Evolutionary conservation across 2,797 vertebrate genomes (phyloP).

Genomic region (Threskiornis aethiopicus): DNA sequence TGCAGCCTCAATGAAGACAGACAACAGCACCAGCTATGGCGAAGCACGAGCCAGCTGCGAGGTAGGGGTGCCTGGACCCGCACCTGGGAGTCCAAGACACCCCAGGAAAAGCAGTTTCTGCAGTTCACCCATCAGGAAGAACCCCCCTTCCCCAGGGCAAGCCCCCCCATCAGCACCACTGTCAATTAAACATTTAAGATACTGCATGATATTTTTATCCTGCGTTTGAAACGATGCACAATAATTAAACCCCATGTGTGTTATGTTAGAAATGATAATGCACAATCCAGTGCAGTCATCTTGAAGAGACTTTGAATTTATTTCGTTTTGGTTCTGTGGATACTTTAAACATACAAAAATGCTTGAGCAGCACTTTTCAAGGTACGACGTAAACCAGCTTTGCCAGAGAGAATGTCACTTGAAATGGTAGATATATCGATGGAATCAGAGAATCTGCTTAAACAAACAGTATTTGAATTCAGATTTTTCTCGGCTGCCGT

Average conservation of each 20-base stretch:
- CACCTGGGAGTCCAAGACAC: background rate
- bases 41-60: accelerated
- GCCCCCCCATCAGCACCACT: background rate
- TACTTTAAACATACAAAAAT: conserved; percentile 49
- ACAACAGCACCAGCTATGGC: background rate
- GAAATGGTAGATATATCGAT: conserved; percentile 25
- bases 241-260: conserved; percentile 22
- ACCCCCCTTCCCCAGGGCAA: accelerated
- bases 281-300: background rate
- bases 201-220: background rate
- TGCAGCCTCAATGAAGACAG: background rate
- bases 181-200: background rate
- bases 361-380: conserved; percentile 36
- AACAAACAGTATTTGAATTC: conserved; percentile 23
- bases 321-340: background rate
- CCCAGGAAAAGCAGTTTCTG: background rate
- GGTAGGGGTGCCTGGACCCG: background rate
- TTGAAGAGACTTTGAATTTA: conserved; percentile 18
- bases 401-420: conserved; percentile 61
- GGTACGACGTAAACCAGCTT: conserved; percentile 46
- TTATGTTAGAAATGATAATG: background rate
- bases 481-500: conserved; percentile 23
- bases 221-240: background rate
- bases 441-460: conserved; percentile 58
- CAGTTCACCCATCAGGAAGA: background rate